Conservation (phyloP, 1,140 invertebrate genomes). For the Drosophila saltans region DNA sequence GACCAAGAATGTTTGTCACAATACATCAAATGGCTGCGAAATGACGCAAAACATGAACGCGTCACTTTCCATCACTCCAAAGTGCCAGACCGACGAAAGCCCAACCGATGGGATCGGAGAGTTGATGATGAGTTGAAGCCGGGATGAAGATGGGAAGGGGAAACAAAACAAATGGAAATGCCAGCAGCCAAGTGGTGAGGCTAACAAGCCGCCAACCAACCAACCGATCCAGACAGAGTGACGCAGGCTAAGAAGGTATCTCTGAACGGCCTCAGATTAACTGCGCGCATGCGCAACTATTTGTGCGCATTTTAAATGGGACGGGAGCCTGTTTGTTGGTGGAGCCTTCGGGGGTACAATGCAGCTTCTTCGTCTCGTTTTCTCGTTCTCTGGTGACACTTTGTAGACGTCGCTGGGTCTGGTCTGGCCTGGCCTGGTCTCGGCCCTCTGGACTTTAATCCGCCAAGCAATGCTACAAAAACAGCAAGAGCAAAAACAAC, state of each 20-base stretch:
- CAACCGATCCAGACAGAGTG: conserved; percentile 64
- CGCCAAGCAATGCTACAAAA: conserved; percentile 64
- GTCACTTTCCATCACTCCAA: conserved; percentile 83
- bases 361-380: conserved; percentile 35
- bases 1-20: conserved; percentile 74
- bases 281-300: conserved; percentile 79
- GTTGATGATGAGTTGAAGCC: background rate
- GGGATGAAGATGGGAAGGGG: background rate
- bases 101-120: conserved; percentile 14
- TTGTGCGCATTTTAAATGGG: conserved; percentile 80
- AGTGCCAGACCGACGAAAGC: conserved; percentile 71
- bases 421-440: conserved; percentile 28
- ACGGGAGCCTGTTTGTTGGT: conserved; percentile 44
- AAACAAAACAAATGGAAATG: conserved; percentile 10
- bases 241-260: conserved; percentile 45
- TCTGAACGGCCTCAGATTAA: conserved; percentile 53
- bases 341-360: conserved; percentile 56
- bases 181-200: conserved; percentile 34
- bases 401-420: conserved; percentile 68
- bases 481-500: conserved; percentile 31
- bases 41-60: conserved; percentile 83
- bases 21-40: conserved; percentile 79
- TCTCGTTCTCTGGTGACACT: conserved; percentile 62
- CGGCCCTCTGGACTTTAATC: conserved; percentile 57
- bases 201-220: conserved; percentile 39